Evolutionary conservation across 2,797 vertebrate genomes (phyloP).

Genomic region (Sebastes hubbsi): DNA sequence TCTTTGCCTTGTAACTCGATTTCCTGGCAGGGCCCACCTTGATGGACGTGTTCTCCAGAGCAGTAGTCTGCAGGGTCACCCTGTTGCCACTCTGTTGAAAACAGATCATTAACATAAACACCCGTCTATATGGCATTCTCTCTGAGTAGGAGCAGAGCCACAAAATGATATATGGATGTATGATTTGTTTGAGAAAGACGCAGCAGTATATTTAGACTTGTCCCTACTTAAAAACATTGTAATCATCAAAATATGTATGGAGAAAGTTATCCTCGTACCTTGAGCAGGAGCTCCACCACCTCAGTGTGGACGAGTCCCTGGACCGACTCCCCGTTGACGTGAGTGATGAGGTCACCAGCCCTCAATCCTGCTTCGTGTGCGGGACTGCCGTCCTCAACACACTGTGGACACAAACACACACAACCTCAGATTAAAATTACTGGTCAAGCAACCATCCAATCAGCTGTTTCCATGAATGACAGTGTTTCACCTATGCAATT

Average conservation of each 20-base stretch:
- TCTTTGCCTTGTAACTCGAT: slow-evolving; percentile 89
- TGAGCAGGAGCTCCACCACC: slow-evolving; percentile 92
- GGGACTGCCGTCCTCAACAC: slow-evolving; percentile 91
- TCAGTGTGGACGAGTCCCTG: slow-evolving; percentile 93
- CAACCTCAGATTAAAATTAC: slow-evolving; percentile 6
- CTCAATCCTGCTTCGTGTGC: slow-evolving; percentile 91
- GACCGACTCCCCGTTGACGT: slow-evolving; percentile 92
- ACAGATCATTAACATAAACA: background rate
- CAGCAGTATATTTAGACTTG: background rate
- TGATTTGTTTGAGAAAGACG: background rate
- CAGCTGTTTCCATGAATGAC: background rate
- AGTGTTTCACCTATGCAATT: background rate
- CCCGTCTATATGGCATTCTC: background rate
- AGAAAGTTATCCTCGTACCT: slow-evolving; percentile 78
- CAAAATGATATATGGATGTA: background rate
- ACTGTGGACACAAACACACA: slow-evolving; percentile 75
- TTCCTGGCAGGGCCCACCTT: slow-evolving; percentile 92
- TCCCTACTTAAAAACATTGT: background rate
- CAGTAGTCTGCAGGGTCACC: slow-evolving; percentile 90
- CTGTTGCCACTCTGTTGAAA: slow-evolving; percentile 87
- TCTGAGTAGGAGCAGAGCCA: background rate
- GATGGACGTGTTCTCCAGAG: slow-evolving; percentile 94
- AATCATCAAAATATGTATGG: background rate
- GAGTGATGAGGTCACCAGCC: slow-evolving; percentile 92
- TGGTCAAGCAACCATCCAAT: slow-evolving; percentile 1